A percentile compares a stretch with the other conserved stretches of the same genome.
Conservation (phyloP, 1,140 invertebrate species). For the Atta cephalotes region DNA sequence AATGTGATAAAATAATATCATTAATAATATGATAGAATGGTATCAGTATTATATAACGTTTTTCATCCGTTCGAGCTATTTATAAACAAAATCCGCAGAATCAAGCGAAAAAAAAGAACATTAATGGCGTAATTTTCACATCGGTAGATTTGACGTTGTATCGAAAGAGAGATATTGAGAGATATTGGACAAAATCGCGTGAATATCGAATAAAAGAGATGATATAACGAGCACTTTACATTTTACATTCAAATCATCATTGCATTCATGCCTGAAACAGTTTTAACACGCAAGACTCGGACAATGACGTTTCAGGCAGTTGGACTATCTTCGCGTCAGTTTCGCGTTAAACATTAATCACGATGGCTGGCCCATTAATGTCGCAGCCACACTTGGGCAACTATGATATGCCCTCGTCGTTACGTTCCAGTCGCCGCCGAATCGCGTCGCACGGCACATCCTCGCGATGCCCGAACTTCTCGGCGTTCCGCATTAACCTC, state of each 20-base stretch:
- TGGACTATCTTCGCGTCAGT: constrained; percentile 41
- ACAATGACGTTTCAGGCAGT: background rate
- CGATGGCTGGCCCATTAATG: constrained; percentile 47
- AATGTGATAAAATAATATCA: constrained; percentile 29
- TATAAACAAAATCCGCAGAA: constrained; percentile 33
- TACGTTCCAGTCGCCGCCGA: constrained; percentile 24
- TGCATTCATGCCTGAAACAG: background rate
- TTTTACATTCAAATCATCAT: constrained; percentile 2
- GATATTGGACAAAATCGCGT: constrained; percentile 29
- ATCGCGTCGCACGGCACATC: constrained; percentile 50
- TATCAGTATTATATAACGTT: constrained; percentile 25
- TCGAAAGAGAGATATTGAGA: background rate
- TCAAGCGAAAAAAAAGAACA: background rate
- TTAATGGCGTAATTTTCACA: constrained; percentile 33
- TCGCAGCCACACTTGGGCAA: constrained; percentile 50
- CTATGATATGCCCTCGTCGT: constrained; percentile 47
- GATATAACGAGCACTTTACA: constrained; percentile 7
- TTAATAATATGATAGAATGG: constrained; percentile 1
- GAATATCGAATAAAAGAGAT: constrained; percentile 32
- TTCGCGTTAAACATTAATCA: constrained; percentile 57
- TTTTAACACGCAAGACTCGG: background rate
- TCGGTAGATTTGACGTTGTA: constrained; percentile 11
- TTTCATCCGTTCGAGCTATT: constrained; percentile 1
- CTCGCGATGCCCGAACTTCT: constrained; percentile 48
- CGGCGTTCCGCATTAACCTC: constrained; percentile 58